Evolutionary conservation across 2,888 invertebrate genomes (phyloP), one percentile per base, ranked within the genome.

Genomic region (Diadegma fenestrale): DNA sequence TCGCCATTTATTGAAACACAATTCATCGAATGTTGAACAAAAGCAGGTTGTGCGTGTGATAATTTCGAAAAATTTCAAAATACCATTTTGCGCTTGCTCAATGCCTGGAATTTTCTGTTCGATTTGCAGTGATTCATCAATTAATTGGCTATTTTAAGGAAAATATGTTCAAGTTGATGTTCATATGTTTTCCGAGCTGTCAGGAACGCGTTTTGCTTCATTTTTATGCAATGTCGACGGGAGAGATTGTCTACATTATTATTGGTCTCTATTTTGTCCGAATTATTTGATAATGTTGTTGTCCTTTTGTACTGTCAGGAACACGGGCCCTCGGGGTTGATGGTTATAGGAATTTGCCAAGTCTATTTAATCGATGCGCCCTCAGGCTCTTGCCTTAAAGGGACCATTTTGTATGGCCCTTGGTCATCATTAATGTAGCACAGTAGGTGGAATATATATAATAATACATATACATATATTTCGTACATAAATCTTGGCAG

Each of bases 341-440:
- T 43, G 43, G 41, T 41, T 22, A 33, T 37, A 64, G 37, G 37
- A 43, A 66, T 19, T 22, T 66, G 1, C 19, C 43, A 37, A 43
- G 66, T 37, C 17, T 26, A 22, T 26, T 68, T 68, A 43, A 68
- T 43, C n/a, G 19, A 45, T 3, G 22, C 12, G 26, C 45, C 43
- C 2, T 43, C 14, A 26, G 22, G 17, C 17, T 45, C 26, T 14
- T 26, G 2, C 68, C 68, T 68, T 45, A 8, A 8, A 45, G 17
- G 45, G 26, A 26, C 26, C 43, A 68, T 68, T 68, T 68, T 43
- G 45, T 43, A 22, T 68, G 22, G 45, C 14, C 26, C 43, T 68
- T 68, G 43, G 45, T 68, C 45, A 45, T 58, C 14, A 68, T 68
- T 22, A 10, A n/a, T 45, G 26, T 43, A 68, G 17, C 26, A 22